Percentiles rank a stretch among this genome's conserved stretches.
Conservation (phyloP, 2,113 vertebrate genomes). For the Polypterus senegalus region DNA sequence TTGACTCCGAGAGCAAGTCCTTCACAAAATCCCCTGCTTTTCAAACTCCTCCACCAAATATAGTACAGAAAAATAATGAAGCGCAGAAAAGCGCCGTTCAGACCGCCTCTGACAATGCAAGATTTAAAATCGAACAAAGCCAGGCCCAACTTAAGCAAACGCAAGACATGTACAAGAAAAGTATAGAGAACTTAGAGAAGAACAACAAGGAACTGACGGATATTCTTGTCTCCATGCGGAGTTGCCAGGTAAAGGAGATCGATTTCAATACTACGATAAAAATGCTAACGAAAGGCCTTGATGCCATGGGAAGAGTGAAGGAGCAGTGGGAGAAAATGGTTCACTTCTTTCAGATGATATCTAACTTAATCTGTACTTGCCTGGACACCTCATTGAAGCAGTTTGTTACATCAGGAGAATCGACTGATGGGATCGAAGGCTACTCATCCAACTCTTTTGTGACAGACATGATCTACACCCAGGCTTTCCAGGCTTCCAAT, state of each 20-base stretch:
- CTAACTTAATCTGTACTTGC: slow-evolving; percentile 2
- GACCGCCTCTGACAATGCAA: background rate
- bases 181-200: slow-evolving; percentile 21
- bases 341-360: slow-evolving; percentile 33
- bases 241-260: slow-evolving; percentile 10
- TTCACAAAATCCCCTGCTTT: slow-evolving; percentile 8
- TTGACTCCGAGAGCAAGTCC: slow-evolving; percentile 19
- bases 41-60: no score
- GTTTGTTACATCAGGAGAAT: background rate
- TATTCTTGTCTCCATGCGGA: slow-evolving; percentile 22
- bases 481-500: slow-evolving; percentile 10
- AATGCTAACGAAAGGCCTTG: slow-evolving; percentile 20
- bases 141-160: slow-evolving; percentile 17
- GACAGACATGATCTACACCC: slow-evolving; percentile 4
- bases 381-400: background rate
- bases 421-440: background rate
- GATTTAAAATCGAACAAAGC: slow-evolving; percentile 18
- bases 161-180: slow-evolving; percentile 18
- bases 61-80: background rate
- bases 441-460: slow-evolving; percentile 2
- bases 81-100: background rate
- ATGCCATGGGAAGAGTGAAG: slow-evolving; percentile 5
- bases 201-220: slow-evolving; percentile 27
- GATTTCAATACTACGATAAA: slow-evolving; percentile 9
- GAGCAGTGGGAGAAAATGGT: slow-evolving; percentile 16